Evolutionary conservation across 1,140 invertebrate species (phyloP).

Genomic region (Drosophila ficusphila): DNA sequence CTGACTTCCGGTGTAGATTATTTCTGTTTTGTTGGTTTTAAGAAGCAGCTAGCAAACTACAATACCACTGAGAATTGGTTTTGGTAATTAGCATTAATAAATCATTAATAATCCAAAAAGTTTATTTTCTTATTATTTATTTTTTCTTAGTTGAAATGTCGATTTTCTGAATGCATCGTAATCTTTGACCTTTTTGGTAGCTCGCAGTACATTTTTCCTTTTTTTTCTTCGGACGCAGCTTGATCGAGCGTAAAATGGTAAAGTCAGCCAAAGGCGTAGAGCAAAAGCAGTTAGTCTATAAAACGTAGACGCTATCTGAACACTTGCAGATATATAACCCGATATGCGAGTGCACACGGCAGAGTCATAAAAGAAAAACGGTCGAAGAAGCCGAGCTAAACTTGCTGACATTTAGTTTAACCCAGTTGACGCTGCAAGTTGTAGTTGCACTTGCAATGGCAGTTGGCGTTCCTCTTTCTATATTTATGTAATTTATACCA

Average conservation of each 20-base stretch:
- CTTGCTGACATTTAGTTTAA: constrained; percentile 74
- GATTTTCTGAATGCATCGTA: too few relatives aligned
- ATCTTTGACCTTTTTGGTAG: background rate
- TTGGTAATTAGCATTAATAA: too few relatives aligned
- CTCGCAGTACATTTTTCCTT: background rate
- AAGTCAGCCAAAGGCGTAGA: constrained; percentile 69
- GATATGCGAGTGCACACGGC: constrained; percentile 28
- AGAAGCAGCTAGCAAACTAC: background rate
- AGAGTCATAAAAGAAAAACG: constrained; percentile 46
- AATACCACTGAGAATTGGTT: too few relatives aligned
- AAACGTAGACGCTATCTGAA: constrained; percentile 33
- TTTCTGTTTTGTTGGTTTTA: constrained; percentile 1
- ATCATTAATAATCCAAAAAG: background rate
- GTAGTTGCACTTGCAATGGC: constrained; percentile 15
- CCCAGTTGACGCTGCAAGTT: constrained; percentile 60
- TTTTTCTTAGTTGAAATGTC: background rate
- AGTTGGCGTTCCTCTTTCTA: constrained; percentile 31
- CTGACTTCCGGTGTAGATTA: background rate
- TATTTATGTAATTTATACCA: constrained; percentile 38
- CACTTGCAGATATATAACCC: constrained; percentile 23
- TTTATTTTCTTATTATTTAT: background rate
- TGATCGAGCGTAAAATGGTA: constrained; percentile 68
- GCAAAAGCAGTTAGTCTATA: constrained; percentile 74
- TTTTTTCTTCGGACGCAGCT: constrained; percentile 25
- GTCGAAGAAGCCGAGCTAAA: constrained; percentile 36